A percentile compares a stretch with the other conserved stretches of the same genome.
Evolutionary conservation across 2,797 vertebrate species (phyloP).

Genomic region (Spheniscus humboldti): DNA sequence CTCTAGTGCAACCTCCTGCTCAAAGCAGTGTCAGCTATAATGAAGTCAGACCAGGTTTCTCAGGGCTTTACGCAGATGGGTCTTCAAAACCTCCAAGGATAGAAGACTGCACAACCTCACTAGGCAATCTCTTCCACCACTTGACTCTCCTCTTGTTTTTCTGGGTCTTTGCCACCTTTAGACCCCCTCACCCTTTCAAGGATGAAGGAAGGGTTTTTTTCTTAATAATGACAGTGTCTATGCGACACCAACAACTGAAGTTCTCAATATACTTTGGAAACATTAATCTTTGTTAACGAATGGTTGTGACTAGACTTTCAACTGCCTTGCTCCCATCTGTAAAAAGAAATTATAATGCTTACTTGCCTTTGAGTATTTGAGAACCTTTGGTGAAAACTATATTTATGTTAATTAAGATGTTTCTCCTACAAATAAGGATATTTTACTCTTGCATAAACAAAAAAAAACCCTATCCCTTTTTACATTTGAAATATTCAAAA

Average conservation of each 20-base stretch:
- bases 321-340: neutral
- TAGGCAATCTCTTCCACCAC: neutral
- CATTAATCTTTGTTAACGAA: neutral
- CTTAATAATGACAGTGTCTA: neutral
- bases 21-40: neutral
- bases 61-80: neutral
- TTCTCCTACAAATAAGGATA: neutral
- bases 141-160: neutral
- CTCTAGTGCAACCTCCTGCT: neutral
- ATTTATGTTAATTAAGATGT: neutral
- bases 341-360: neutral
- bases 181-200: neutral
- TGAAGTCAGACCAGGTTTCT: neutral
- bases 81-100: neutral
- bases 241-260: neutral
- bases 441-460: neutral
- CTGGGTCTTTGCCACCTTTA: neutral
- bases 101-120: neutral
- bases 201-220: neutral
- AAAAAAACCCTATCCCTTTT: neutral
- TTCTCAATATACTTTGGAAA: neutral
- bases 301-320: neutral
- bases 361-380: neutral
- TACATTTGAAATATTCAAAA: constrained; percentile 9
- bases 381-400: neutral